These are phyloP conservation scores for Mandrillus leucophaeus DNA, from an alignment of 2,113 vertebrate species.

Conservation along the genomic window DNA sequence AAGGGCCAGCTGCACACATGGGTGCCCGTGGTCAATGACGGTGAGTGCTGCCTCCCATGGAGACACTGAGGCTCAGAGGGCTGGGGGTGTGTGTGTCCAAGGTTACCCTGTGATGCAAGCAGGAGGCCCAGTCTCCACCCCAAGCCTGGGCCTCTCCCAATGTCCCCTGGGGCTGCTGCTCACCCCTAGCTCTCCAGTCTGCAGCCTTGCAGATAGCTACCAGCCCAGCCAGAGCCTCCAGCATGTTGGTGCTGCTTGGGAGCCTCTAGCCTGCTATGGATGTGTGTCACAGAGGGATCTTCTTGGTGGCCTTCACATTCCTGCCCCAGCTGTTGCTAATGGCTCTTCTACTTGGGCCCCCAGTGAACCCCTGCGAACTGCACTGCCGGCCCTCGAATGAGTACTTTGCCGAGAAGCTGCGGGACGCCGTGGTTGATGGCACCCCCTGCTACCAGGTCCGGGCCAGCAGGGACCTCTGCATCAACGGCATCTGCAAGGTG, in stretches of 20 bases:
- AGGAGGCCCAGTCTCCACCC: neutral
- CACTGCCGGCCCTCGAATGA: constrained; percentile 91
- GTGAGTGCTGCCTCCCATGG: constrained; percentile 80
- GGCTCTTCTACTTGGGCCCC: neutral
- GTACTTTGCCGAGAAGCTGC: constrained; percentile 92
- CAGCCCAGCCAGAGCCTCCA: neutral
- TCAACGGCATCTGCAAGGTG: constrained; percentile 98
- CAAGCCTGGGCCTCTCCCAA: neutral
- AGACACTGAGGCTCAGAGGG: neutral
- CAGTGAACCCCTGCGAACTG: constrained; percentile 95
- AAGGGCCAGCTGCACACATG: constrained; percentile 93
- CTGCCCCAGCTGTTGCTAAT: neutral
- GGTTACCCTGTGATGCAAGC: neutral
- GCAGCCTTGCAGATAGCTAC: neutral
- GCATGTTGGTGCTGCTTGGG: neutral
- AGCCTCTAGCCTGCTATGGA: neutral
- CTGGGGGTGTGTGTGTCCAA: too few species aligned
- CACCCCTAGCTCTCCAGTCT: neutral
- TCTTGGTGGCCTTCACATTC: neutral
- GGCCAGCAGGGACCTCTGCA: constrained; percentile 90
- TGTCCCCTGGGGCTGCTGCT: neutral
- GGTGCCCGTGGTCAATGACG: constrained; percentile 89
- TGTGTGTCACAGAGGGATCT: rapidly evolving
- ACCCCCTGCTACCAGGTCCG: constrained; percentile 91
- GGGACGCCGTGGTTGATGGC: constrained; percentile 91